A percentile compares a stretch with the other conserved stretches of the same genome.
These are phyloP conservation scores for Leistus spinibarbis DNA, from an alignment of 2,888 invertebrate genomes.

Conservation along the genomic window DNA sequence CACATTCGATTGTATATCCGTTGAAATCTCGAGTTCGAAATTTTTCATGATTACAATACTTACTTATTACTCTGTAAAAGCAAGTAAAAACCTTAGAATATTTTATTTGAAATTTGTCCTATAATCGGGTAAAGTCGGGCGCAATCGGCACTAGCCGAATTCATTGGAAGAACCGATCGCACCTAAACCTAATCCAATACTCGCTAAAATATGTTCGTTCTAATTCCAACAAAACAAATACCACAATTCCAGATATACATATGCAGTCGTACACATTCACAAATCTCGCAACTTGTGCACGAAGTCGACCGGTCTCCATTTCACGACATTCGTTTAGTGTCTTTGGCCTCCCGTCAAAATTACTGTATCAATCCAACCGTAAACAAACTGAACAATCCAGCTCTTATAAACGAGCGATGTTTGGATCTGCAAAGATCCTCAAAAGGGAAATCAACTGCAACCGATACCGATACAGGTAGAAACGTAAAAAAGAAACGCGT, in stretches of 20 bases:
- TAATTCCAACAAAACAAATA: neutral
- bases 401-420: constrained; percentile 90
- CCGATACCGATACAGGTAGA: constrained; percentile 64
- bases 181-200: neutral
- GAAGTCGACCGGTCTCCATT: constrained; percentile 87
- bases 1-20: too few species aligned
- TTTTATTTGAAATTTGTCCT: neutral
- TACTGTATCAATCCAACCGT: constrained; percentile 89
- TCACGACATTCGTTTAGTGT: constrained; percentile 73
- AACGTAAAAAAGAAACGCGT: constrained; percentile 67
- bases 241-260: constrained; percentile 76
- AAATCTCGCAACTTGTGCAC: constrained; percentile 91
- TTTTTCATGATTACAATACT: too few species aligned
- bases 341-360: constrained; percentile 90
- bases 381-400: constrained; percentile 70
- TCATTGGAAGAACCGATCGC: too few species aligned
- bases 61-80: too few species aligned
- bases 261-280: constrained; percentile 96
- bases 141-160: neutral
- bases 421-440: constrained; percentile 78
- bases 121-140: neutral
- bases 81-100: neutral
- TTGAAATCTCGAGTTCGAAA: too few species aligned
- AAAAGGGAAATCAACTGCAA: constrained; percentile 61
- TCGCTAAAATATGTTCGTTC: neutral